Evolutionary conservation across 64 coral and sea anemone species (phyloP).

Genomic region (Acropora yongei): DNA sequence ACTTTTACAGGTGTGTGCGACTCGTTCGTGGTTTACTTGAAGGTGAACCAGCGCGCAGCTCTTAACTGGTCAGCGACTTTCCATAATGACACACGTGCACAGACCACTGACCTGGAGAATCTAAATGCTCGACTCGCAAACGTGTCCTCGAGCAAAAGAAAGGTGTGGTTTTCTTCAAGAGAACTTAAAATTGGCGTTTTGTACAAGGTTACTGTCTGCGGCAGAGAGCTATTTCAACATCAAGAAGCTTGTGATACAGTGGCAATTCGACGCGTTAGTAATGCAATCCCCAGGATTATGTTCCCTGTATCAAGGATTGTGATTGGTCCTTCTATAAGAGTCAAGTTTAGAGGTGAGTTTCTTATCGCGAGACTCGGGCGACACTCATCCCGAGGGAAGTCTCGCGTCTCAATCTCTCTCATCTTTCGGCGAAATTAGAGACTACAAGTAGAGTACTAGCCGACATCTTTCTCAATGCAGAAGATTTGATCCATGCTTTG

Average conservation of each 20-base stretch:
- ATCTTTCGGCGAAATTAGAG: no score
- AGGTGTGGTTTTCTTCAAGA: not conserved
- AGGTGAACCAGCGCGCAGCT: not conserved
- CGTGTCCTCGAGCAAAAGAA: not conserved
- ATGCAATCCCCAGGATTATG: not conserved
- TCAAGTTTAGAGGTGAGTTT: conserved; percentile 7
- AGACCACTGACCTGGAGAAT: not conserved
- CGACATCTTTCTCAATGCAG: no score
- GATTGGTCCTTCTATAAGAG: not conserved
- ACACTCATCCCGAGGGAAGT: no score
- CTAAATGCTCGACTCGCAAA: not conserved
- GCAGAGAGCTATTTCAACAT: not conserved
- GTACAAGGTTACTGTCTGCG: conserved; percentile 2
- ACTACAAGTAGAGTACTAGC: no score
- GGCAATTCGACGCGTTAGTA: not conserved
- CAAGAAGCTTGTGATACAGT: not conserved
- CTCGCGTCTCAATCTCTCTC: no score
- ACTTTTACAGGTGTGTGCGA: conserved; percentile 5
- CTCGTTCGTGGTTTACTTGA: not conserved
- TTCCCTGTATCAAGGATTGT: not conserved
- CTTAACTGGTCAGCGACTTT: conserved; percentile 2
- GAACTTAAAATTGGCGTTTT: not conserved
- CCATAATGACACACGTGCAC: not conserved
- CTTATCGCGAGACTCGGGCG: not conserved
- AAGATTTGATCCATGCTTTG: no score